Evolutionary conservation across 1,140 invertebrate genomes (phyloP), one percentile per base, ranked within the genome.

Genomic region (Euura lappo): DNA sequence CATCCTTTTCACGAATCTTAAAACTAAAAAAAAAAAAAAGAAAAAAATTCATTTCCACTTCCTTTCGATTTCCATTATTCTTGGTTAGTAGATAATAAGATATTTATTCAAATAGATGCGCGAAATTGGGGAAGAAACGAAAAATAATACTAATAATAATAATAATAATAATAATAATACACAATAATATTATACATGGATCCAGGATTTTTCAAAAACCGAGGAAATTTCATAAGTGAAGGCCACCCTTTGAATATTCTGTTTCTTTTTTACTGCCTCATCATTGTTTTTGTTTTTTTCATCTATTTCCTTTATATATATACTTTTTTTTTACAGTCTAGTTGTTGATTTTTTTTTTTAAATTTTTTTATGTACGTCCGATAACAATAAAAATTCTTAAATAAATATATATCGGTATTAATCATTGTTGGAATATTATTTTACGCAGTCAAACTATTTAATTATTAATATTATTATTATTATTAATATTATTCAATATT

Each of bases 331-430:
- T 51, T 11, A 51, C 11, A 7, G 6, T 60, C 3, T 60, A 11
- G 10, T 60, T n/a, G 10, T 60, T 51, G 47, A 7, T 60, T 60
- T 28, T 60, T 60, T 84, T 85, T 84, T 83, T 84, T 81, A 86
- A 80, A 85, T 83, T 86, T 84, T 86, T 84, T 84, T 81, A 83
- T 84, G 81, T 81, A 81, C 83, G 79, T 84, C 84, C 79, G 83
- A 83, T 84, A 85, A 85, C 81, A 84, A 86, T 86, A 84, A 86
- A 86, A 86, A 84, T 85, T 84, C 81, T 86, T 86, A 86, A 86
- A 85, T 85, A 85, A 85, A 85, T 85, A 85, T 83, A 84, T 84
- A 77, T 79, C 79, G 81, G 80, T 84, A 83, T 82, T 85, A 83
- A 83, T 85, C 77, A 79, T 81, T 79, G 81, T 83, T 85, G 81